Conservation (phyloP, 2,797 vertebrate genomes). For the Margarornis squamiger region DNA sequence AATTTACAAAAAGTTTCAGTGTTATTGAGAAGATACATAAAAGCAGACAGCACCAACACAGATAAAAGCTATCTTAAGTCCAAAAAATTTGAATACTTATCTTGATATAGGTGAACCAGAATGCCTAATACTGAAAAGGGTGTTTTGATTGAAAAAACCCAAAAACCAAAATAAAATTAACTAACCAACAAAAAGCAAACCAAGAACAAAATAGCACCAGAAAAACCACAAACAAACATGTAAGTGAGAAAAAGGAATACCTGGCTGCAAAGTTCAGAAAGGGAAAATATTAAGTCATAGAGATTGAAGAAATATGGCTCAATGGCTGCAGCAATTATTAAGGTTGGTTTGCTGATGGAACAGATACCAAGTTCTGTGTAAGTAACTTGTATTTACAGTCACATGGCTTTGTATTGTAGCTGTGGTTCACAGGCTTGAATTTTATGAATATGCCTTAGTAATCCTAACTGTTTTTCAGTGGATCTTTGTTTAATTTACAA, state of each 20-base stretch:
- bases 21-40: not conserved
- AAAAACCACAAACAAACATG: not conserved
- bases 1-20: not conserved
- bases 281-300: not conserved
- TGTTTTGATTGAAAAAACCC: not conserved
- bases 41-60: not conserved
- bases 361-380: not conserved
- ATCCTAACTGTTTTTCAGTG: not conserved
- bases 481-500: not conserved
- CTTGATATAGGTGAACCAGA: not conserved
- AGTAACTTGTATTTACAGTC: not conserved
- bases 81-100: not conserved
- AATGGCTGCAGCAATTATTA: not conserved
- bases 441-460: not conserved
- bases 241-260: not conserved
- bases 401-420: not conserved
- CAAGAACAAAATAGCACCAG: not conserved
- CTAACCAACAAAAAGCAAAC: not conserved
- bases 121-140: not conserved
- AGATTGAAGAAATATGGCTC: not conserved
- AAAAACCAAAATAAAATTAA: not conserved
- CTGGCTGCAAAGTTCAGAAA: not conserved
- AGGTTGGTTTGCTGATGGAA: not conserved
- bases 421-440: not conserved
- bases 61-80: not conserved